phyloP scores from a whole-genome alignment of 1,140 invertebrate species.

The Geopemphigus sp. region DNA sequence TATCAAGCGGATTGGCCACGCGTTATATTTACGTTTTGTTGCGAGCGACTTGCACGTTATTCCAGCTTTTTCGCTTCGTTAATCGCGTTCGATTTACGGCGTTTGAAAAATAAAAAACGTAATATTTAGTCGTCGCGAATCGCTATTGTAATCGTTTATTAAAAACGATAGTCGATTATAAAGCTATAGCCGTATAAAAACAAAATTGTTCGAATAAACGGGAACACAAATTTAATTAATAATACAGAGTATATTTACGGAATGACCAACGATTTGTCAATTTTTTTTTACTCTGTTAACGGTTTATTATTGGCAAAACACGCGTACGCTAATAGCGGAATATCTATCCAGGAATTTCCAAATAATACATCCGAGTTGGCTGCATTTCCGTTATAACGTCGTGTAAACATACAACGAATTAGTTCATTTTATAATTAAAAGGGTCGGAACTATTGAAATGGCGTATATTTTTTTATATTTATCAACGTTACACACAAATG shows the following conservation, averaged over 20 bases:
- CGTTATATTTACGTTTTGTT: too few relatives aligned
- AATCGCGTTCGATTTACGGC: too few relatives aligned
- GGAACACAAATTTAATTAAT: background rate
- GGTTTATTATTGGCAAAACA: too few relatives aligned
- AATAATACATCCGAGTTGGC: too few relatives aligned
- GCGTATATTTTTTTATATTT: background rate
- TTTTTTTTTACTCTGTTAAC: background rate
- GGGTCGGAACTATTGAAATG: background rate
- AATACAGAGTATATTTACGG: background rate
- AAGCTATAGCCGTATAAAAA: background rate
- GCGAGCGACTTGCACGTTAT: too few relatives aligned
- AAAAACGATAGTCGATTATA: background rate
- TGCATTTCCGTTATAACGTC: background rate
- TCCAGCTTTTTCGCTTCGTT: too few relatives aligned
- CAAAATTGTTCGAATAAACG: background rate
- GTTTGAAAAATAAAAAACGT: too few relatives aligned
- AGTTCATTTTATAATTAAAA: slow-evolving; percentile 15
- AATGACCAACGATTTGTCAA: background rate
- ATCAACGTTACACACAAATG: background rate
- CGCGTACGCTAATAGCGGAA: too few relatives aligned
- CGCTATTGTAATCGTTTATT: too few relatives aligned
- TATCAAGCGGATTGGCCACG: too few relatives aligned
- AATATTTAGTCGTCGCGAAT: too few relatives aligned
- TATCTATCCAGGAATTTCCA: too few relatives aligned
- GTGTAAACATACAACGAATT: background rate